A percentile compares a stretch with the other conserved stretches of the same genome.
These are phyloP conservation scores for Drosophila eohydei DNA, from an alignment of 2,888 invertebrate species.

Conservation along the genomic window DNA sequence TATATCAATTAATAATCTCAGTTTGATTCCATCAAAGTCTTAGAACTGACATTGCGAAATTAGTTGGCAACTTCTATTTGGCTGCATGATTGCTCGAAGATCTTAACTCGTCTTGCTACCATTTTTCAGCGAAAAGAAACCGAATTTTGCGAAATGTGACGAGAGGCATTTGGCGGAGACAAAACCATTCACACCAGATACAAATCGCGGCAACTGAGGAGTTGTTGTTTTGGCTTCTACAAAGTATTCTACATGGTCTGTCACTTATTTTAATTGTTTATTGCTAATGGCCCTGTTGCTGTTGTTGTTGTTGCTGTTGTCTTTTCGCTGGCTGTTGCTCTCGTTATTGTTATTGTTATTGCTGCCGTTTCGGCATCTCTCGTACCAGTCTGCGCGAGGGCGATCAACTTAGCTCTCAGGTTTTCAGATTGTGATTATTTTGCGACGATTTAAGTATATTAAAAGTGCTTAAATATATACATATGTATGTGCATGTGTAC, in stretches of 20 bases:
- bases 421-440: constrained; percentile 52
- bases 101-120: not conserved
- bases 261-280: constrained; percentile 78
- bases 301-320: constrained; percentile 18
- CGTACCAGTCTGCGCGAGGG: constrained; percentile 76
- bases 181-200: constrained; percentile 66
- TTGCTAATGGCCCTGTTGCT: constrained; percentile 62
- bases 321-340: constrained; percentile 18
- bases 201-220: constrained; percentile 48
- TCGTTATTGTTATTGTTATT: constrained; percentile 19
- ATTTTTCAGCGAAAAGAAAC: constrained; percentile 14
- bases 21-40: not conserved
- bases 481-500: not conserved
- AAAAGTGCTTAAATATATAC: constrained; percentile 19
- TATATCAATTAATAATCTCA: not conserved
- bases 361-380: constrained; percentile 46
- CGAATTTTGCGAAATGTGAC: constrained; percentile 38
- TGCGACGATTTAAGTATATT: constrained; percentile 46
- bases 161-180: constrained; percentile 27
- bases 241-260: constrained; percentile 70
- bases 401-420: constrained; percentile 71
- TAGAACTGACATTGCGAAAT: not conserved
- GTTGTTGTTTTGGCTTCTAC: constrained; percentile 44
- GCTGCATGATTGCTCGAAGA: not conserved
- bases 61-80: not conserved